These are phyloP conservation scores for Spheniscus humboldti DNA, from an alignment of 2,797 vertebrate genomes.

Conservation along the genomic window DNA sequence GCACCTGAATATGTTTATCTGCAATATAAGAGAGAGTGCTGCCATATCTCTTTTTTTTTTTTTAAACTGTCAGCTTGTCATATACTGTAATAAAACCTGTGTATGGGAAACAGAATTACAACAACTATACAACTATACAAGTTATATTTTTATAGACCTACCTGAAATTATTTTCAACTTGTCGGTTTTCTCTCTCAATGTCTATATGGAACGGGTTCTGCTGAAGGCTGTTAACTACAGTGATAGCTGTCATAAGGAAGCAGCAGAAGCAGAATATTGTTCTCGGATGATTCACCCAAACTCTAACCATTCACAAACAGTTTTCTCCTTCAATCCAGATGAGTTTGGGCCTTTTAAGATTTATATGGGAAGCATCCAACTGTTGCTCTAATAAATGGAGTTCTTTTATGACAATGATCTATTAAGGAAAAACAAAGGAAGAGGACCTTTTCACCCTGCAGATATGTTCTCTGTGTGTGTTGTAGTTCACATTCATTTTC, in stretches of 20 bases:
- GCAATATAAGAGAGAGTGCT: neutral
- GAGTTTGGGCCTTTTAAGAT: neutral
- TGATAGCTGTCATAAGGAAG: neutral
- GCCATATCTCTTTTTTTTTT: neutral
- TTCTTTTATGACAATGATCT: neutral
- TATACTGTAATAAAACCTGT: neutral
- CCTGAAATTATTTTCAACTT: neutral
- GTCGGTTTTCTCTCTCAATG: accelerated
- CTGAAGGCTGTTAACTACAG: neutral
- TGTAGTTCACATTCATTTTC: neutral
- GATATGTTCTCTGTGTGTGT: neutral
- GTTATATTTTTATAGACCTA: neutral
- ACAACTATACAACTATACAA: neutral
- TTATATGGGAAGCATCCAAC: neutral
- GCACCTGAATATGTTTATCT: neutral
- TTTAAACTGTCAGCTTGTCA: neutral
- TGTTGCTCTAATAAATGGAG: neutral
- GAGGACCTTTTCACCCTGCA: neutral
- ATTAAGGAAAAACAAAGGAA: neutral
- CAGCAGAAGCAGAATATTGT: neutral
- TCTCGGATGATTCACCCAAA: neutral
- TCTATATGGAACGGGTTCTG: neutral
- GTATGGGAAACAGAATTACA: neutral
- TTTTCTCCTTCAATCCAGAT: neutral
- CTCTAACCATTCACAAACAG: neutral